Base-by-base conservation (phyloP, 2,113 vertebrate species). In the Crypturellus undulatus region DNA sequence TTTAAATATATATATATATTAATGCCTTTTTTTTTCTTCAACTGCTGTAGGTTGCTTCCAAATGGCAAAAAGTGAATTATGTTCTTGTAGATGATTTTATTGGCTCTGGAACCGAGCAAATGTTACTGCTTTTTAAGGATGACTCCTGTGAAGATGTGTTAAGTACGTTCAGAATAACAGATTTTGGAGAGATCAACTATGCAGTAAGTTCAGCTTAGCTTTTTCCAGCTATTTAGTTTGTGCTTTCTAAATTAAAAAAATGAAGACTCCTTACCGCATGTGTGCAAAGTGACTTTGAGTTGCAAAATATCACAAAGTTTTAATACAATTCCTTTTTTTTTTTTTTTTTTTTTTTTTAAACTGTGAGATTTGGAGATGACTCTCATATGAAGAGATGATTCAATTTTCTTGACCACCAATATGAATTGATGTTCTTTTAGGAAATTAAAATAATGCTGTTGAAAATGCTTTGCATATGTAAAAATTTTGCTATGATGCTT, bases 11-110 rank as follows among this genome's bases (percentile, higher is more conserved):
- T 52, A 20, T 52, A 3, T 89, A 4, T 88, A 89, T 91, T 84
- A 12, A 92, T 93, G 89, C 30, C 34, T 77, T 16, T 25, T 96
- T 47, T 47, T 19, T 47, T 47, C 12, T 43, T 15, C 15, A 43
- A 43, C 78, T 90, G 54, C 85, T 96, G 58, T 97, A 99, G 99
- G 95, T 99, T 72, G 97, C 97, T 54, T 97, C 97, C 38, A 97
- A 96, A 64, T 99, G 99, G 99, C 97, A 99, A 78, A 92, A 96
- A 9, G 96, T 99, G 87, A 94, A 72, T 58, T 97, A 97, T 26
- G 76, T 98, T 45, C 97, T 98, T 34, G 97, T 99, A 75, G 99
- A 99, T 91, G 99, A 99, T 90, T 99, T 99, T 86, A 47, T 98
- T 94, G 97, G 98, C 89, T 97, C 79, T 96, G 99, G 99, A 92